Conservation (phyloP, 2,888 invertebrate genomes). For the Troglohyphantes excavatus region DNA sequence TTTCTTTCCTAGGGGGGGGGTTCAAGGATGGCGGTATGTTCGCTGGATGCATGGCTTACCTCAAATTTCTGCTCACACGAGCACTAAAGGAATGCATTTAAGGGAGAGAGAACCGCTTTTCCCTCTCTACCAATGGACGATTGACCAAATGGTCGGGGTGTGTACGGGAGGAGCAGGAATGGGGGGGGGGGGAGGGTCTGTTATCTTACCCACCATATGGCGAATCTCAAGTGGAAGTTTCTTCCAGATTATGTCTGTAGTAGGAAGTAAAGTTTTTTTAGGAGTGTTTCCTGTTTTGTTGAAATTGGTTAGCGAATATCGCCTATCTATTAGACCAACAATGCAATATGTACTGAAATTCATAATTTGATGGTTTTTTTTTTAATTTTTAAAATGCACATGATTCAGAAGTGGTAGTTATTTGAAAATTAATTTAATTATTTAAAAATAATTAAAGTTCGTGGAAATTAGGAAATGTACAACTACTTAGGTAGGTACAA, state of each 20-base stretch:
- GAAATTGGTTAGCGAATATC: too few relatives aligned
- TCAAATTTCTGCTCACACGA: constrained; percentile 32
- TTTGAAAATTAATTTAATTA: too few relatives aligned
- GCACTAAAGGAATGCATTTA: constrained; percentile 32
- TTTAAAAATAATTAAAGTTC: too few relatives aligned
- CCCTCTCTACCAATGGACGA: constrained; percentile 18
- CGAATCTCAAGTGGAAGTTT: not conserved
- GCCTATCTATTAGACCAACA: too few relatives aligned
- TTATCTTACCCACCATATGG: constrained; percentile 1
- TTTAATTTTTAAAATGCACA: too few relatives aligned
- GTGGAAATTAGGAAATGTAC: too few relatives aligned
- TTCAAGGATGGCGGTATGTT: not conserved
- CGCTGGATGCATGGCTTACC: constrained; percentile 20
- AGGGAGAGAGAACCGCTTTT: not conserved
- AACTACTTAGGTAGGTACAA: too few relatives aligned
- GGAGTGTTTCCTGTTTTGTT: too few relatives aligned
- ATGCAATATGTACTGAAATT: too few relatives aligned
- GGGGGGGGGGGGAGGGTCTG: not conserved
- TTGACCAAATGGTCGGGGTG: not conserved
- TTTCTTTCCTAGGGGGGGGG: not conserved
- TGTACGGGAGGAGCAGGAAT: not conserved
- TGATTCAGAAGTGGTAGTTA: too few relatives aligned
- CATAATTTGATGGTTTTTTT: too few relatives aligned
- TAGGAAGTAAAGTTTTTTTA: not conserved
- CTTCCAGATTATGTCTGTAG: not conserved